Conservation (phyloP, 1,140 invertebrate genomes). For the Magallana angulata region DNA sequence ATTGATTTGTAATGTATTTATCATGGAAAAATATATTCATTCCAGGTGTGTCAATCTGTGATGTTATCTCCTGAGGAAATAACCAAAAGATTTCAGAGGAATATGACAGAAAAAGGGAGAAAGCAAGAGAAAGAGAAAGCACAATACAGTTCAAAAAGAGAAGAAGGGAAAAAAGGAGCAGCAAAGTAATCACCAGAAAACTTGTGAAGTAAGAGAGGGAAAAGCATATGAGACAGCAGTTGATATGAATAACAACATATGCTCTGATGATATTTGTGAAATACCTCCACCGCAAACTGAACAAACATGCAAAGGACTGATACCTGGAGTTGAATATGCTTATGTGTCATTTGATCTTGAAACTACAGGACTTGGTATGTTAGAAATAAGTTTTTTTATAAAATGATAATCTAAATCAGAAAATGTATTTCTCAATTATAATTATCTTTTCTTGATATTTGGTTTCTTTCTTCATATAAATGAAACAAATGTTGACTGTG, state of each 20-base stretch:
- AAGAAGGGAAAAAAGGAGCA: constrained; percentile 9
- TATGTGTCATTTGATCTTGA: background rate
- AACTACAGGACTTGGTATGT: constrained; percentile 14
- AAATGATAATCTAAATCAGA: no score
- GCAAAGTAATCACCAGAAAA: constrained; percentile 10
- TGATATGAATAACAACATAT: constrained; percentile 4
- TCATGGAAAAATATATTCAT: background rate
- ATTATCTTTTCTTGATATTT: no score
- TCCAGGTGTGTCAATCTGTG: background rate
- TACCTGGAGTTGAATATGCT: background rate
- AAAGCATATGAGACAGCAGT: background rate
- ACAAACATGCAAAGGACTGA: background rate
- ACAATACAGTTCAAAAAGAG: background rate
- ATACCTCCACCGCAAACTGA: background rate
- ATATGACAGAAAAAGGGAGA: background rate
- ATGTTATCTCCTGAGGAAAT: background rate
- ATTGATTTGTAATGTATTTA: background rate
- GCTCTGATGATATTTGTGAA: background rate
- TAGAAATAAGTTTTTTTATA: background rate
- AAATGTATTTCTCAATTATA: no score
- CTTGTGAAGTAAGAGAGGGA: background rate
- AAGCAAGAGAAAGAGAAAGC: background rate
- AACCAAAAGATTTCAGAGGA: background rate
- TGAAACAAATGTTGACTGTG: no score
- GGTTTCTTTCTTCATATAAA: no score